Evolutionary conservation across 2,113 vertebrate genomes (phyloP).

Genomic region (Thryonomys swinderianus): DNA sequence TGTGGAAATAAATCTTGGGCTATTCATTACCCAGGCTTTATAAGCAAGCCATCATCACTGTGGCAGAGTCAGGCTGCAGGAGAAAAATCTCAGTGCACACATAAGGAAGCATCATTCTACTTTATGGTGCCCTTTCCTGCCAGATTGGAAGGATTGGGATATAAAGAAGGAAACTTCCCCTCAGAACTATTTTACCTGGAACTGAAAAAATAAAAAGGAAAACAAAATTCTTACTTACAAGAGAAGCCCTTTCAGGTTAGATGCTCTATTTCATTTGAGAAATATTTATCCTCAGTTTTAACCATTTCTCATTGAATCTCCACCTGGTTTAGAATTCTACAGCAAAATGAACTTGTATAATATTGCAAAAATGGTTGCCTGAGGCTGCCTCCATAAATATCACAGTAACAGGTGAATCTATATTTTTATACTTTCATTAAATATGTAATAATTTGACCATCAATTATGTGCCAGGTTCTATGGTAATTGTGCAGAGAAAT

Average conservation of each 20-base stretch:
- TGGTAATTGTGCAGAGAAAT: conserved; percentile 36
- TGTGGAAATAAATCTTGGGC: conserved; percentile 68
- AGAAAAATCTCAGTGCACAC: conserved; percentile 39
- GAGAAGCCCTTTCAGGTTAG: background rate
- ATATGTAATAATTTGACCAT: background rate
- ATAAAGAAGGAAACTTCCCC: background rate
- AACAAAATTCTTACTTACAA: background rate
- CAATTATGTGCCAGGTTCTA: conserved; percentile 4
- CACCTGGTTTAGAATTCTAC: conserved; percentile 24
- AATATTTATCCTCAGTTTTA: conserved; percentile 52
- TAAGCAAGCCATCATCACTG: conserved; percentile 31
- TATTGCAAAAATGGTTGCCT: conserved; percentile 27
- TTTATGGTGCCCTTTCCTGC: conserved; percentile 8
- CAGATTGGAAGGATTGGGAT: background rate
- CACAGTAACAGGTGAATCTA: conserved; percentile 2
- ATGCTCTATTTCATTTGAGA: conserved; percentile 41
- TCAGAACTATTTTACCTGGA: background rate
- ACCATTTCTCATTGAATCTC: conserved; percentile 40
- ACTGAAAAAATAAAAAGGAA: conserved; percentile 4
- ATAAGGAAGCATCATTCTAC: conserved; percentile 28
- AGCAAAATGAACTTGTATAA: background rate
- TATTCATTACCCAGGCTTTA: conserved; percentile 68
- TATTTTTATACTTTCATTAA: conserved; percentile 13
- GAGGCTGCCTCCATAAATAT: background rate
- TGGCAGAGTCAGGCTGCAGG: background rate